Base-by-base conservation (phyloP, 2,113 vertebrate genomes). In the Psilopsiagon aurifrons region DNA sequence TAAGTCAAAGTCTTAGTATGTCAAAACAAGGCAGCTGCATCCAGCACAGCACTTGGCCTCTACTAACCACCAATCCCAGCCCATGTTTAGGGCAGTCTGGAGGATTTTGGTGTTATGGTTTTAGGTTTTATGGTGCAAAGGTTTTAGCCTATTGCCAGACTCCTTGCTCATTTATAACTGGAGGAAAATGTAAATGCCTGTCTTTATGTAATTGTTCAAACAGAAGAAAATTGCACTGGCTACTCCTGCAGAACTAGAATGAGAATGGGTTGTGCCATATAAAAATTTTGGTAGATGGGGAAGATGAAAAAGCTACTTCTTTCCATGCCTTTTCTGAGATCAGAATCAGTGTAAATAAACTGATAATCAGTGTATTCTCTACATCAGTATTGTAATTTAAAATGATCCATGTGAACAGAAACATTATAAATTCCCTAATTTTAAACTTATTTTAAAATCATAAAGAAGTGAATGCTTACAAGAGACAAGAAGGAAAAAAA, bases 21-120 rank as follows among this genome's bases (percentile, higher is more conserved):
- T 82, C 23, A 27, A n/a, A 76, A 43, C 13, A 77, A 23, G 25
- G 35, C 23, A 78, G 20, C 35, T 83, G 23, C 35, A 68, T 20
- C 8, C 18, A 43, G 1, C 33, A 77, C 41, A n/a, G 11, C 20
- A 13, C 12, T 24, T 91, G 18, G 5, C 14, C 17, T 68, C 3
- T 39, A 20, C n/a, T 78, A 49, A 31, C 18, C 24, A 23, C 16
- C 0, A 0, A 7, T 78, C 10, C 16, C 0, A 0, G 8, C 73
- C 10, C 7, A 13, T 6, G 31, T 37, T 19, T 29, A 33, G 39
- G 25, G 69, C 23, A 66, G 49, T 19, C 25, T 64, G 10, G 7
- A 52, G 25, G n/a, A 69, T 59, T 35, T 35, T 59, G 22, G 57
- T 59, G 22, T 59, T 59, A 59, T 14, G 33, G 33, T 59, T 59